Conservation (phyloP, 2,888 invertebrate genomes). For the Ommatoiulus sabulosus region DNA sequence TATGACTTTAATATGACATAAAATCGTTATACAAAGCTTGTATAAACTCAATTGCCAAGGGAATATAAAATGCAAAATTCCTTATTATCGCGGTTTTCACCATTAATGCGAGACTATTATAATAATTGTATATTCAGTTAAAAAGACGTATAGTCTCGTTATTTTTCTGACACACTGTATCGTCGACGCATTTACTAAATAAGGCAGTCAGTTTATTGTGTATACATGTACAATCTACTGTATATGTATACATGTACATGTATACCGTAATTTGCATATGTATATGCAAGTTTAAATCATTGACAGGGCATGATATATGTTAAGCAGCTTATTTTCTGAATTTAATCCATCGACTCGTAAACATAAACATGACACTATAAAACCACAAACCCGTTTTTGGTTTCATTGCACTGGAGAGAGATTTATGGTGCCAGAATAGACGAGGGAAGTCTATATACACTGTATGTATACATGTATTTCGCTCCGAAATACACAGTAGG, state of each 20-base stretch:
- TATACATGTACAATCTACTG: too few species aligned
- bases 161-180: too few species aligned
- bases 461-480: too few species aligned
- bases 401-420: constrained; percentile 10
- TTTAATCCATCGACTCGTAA: constrained; percentile 20
- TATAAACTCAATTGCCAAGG: too few species aligned
- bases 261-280: not conserved
- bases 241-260: too few species aligned
- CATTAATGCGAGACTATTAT: too few species aligned
- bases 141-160: too few species aligned
- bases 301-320: not conserved
- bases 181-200: not conserved
- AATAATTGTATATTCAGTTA: too few species aligned
- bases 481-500: not conserved
- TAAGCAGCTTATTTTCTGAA: constrained; percentile 32
- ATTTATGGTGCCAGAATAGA: not conserved
- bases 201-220: not conserved
- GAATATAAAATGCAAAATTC: not conserved
- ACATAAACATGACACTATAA: constrained; percentile 42
- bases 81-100: not conserved
- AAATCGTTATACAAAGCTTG: too few species aligned
- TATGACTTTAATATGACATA: too few species aligned
- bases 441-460: not conserved
- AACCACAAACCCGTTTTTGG: constrained; percentile 16
- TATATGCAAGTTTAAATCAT: not conserved